These are phyloP conservation scores for Orthosia incerta DNA, from an alignment of 2,888 invertebrate species.

Conservation along the genomic window DNA sequence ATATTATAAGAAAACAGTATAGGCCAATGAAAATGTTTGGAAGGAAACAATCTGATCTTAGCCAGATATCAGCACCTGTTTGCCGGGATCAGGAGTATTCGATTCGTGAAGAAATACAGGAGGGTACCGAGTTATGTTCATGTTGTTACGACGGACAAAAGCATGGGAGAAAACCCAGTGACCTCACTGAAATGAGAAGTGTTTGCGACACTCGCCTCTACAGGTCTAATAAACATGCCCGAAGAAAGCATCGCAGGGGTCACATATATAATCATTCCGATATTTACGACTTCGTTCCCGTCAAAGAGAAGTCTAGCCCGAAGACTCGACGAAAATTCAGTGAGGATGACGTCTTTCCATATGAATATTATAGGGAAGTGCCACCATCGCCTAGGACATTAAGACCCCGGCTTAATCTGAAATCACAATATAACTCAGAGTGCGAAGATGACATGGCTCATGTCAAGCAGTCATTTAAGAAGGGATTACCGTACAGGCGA, in stretches of 20 bases:
- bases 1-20: conserved; percentile 84
- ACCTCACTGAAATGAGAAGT: conserved; percentile 78
- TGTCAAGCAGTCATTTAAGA: conserved; percentile 53
- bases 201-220: conserved; percentile 83
- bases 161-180: conserved; percentile 62
- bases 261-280: conserved; percentile 79
- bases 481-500: conserved; percentile 57
- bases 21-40: conserved; percentile 82
- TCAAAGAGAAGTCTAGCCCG: conserved; percentile 86
- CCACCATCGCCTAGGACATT: conserved; percentile 84
- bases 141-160: conserved; percentile 75
- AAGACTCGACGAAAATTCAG: conserved; percentile 80
- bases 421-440: conserved; percentile 78
- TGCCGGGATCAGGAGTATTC: conserved; percentile 83
- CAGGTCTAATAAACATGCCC: conserved; percentile 73
- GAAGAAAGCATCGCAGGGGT: conserved; percentile 67
- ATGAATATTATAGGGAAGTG: conserved; percentile 80
- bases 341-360: conserved; percentile 72
- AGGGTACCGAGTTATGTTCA: conserved; percentile 78
- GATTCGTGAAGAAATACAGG: conserved; percentile 70
- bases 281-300: conserved; percentile 84
- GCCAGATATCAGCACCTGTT: conserved; percentile 84
- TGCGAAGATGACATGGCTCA: conserved; percentile 71
- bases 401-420: conserved; percentile 83
- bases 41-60: conserved; percentile 78